A percentile compares a stretch with the other conserved stretches of the same genome.
Conservation (phyloP, 2,888 invertebrate genomes). For the Pycnomerus fuliginosus region DNA sequence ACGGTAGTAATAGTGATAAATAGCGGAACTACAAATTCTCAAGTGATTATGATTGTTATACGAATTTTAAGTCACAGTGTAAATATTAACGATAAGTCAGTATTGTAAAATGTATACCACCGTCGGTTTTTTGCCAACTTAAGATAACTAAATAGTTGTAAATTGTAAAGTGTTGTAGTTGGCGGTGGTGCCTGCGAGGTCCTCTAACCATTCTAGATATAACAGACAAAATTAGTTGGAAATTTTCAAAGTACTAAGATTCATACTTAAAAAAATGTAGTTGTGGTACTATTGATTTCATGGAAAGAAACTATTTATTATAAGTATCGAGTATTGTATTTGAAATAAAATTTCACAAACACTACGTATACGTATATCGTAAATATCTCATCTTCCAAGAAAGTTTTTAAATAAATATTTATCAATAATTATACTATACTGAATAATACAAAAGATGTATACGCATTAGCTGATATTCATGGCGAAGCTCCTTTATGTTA, state of each 20-base stretch:
- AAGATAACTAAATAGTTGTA: slow-evolving; percentile 6
- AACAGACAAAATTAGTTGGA: slow-evolving; percentile 38
- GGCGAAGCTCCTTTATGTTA: slow-evolving; percentile 71
- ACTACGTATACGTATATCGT: slow-evolving; percentile 75
- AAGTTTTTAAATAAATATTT: slow-evolving; percentile 55
- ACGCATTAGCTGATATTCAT: slow-evolving; percentile 67
- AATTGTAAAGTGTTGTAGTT: slow-evolving; percentile 7
- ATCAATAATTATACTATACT: slow-evolving; percentile 58
- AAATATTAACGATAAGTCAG: slow-evolving; percentile 50
- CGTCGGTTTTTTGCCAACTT: slow-evolving; percentile 19
- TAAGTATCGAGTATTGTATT: slow-evolving; percentile 31
- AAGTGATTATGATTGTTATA: slow-evolving; percentile 54
- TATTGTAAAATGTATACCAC: slow-evolving; percentile 49
- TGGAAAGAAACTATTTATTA: slow-evolving; percentile 27
- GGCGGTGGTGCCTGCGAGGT: slow-evolving; percentile 18
- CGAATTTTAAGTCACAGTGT: slow-evolving; percentile 52
- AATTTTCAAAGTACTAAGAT: slow-evolving; percentile 36
- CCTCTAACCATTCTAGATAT: slow-evolving; percentile 36
- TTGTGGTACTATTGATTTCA: slow-evolving; percentile 34
- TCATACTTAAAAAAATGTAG: slow-evolving; percentile 29
- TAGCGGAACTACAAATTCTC: slow-evolving; percentile 46
- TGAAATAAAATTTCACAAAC: slow-evolving; percentile 56
- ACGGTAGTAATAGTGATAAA: slow-evolving; percentile 40
- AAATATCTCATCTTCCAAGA: slow-evolving; percentile 63
- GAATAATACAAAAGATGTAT: slow-evolving; percentile 72